A percentile compares a stretch with the other conserved stretches of the same genome.
Evolutionary conservation across 2,113 vertebrate genomes (phyloP).

Genomic region (Lepus europaeus): DNA sequence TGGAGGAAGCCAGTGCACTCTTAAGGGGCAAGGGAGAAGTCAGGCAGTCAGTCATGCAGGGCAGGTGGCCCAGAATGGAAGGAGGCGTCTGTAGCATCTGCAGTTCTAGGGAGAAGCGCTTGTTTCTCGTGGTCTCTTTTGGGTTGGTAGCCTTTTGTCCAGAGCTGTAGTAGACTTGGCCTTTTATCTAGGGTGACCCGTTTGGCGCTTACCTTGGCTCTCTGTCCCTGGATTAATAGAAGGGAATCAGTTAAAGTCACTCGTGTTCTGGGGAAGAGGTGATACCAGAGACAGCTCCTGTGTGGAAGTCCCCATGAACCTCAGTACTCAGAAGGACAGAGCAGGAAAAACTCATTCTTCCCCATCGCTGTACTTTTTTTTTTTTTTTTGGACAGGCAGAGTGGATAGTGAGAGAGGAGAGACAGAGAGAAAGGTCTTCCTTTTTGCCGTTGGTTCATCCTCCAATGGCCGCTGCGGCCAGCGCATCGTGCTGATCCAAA

Average conservation of each 20-base stretch:
- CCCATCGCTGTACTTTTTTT: not conserved
- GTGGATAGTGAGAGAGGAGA: too few relatives aligned
- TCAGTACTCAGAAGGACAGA: not conserved
- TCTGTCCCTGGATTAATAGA: not conserved
- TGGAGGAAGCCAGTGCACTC: not conserved
- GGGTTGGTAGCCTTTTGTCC: not conserved
- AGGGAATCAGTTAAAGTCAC: constrained; percentile 19
- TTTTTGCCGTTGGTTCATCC: too few relatives aligned
- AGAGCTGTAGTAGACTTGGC: not conserved
- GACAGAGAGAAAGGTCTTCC: too few relatives aligned
- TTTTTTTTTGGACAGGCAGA: too few relatives aligned
- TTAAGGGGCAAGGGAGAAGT: not conserved
- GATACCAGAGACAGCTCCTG: not conserved
- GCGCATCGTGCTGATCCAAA: too few relatives aligned
- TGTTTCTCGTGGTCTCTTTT: not conserved
- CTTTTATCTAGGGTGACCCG: not conserved
- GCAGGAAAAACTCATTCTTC: not conserved
- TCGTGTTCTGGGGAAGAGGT: not conserved
- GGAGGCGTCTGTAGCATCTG: not conserved
- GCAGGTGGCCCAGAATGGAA: not conserved
- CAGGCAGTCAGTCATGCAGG: not conserved
- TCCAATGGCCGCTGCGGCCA: too few relatives aligned
- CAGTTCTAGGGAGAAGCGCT: not conserved
- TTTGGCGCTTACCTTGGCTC: not conserved
- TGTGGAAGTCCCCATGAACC: not conserved